phyloP scores from a whole-genome alignment of 53 echinoderm and acorn worm species.

The Echinarachnius parma region DNA sequence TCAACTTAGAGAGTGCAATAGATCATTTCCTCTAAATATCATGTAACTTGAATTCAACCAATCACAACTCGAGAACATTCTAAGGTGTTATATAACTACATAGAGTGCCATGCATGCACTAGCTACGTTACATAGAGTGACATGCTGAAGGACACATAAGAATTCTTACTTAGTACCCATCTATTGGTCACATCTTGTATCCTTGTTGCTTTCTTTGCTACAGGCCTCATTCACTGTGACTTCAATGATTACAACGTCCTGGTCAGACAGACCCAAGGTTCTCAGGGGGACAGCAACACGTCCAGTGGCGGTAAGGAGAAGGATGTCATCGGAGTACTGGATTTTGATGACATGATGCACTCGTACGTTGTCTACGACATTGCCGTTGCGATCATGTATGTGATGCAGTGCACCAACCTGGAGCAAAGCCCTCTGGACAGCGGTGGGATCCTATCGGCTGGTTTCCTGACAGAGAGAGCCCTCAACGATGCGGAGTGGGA shows the following conservation, averaged over 20 bases:
- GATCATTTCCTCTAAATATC: no score
- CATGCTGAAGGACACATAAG: no score
- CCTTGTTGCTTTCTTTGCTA: neutral
- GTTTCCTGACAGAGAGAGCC: slow-evolving; percentile 44
- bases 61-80: no score
- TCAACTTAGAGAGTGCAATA: no score
- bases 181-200: neutral
- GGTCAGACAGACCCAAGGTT: slow-evolving; percentile 19
- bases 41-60: no score
- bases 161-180: no score
- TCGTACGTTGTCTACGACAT: slow-evolving; percentile 64
- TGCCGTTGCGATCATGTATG: slow-evolving; percentile 57
- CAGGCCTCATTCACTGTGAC: slow-evolving; percentile 87
- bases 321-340: slow-evolving; percentile 62
- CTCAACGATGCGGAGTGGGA: slow-evolving; percentile 49
- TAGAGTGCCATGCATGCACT: neutral
- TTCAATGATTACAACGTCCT: slow-evolving; percentile 75
- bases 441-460: slow-evolving; percentile 53
- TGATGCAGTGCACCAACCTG: slow-evolving; percentile 49
- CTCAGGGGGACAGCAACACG: slow-evolving; percentile 6
- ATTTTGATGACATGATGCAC: slow-evolving; percentile 66
- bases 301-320: slow-evolving; percentile 4
- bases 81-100: no score
- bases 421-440: slow-evolving; percentile 50
- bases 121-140: no score